Percentiles rank a stretch among this genome's conserved stretches.
Conservation (phyloP, 2,888 invertebrate species). For the Marronus borbonicus region DNA sequence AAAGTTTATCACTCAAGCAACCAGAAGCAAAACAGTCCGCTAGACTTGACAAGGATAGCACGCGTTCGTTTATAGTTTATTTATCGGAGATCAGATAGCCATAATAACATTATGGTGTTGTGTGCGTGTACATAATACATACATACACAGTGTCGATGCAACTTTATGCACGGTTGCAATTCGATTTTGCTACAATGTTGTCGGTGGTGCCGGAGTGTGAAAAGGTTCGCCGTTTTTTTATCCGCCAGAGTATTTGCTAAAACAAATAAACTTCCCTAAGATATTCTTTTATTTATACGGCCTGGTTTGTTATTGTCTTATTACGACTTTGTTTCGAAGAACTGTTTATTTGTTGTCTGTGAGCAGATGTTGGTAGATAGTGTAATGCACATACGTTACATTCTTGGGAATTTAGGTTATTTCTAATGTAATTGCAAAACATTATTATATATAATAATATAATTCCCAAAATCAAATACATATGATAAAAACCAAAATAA, state of each 20-base stretch:
- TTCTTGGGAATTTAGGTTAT: not conserved
- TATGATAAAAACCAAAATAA: no score
- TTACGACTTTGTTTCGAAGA: slow-evolving; percentile 27
- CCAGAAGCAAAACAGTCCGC: slow-evolving; percentile 49
- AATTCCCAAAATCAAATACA: no score
- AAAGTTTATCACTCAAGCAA: slow-evolving; percentile 51
- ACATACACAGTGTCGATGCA: slow-evolving; percentile 18
- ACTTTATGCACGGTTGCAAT: slow-evolving; percentile 39
- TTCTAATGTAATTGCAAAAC: no score
- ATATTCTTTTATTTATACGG: slow-evolving; percentile 18
- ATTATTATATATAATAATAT: no score
- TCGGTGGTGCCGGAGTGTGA: not conserved
- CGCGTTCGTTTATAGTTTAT: slow-evolving; percentile 48
- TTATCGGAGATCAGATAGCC: slow-evolving; percentile 49
- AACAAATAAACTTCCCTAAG: slow-evolving; percentile 31
- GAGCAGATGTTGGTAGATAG: not conserved
- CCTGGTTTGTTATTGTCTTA: slow-evolving; percentile 6
- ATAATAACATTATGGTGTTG: slow-evolving; percentile 47
- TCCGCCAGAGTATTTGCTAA: slow-evolving; percentile 13
- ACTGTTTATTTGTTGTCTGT: slow-evolving; percentile 43
- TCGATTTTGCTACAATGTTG: slow-evolving; percentile 35
- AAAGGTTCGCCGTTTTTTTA: slow-evolving; percentile 17
- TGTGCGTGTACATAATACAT: slow-evolving; percentile 4
- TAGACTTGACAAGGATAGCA: slow-evolving; percentile 51
- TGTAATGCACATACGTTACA: not conserved